Evolutionary conservation across 2,888 invertebrate species (phyloP).

Genomic region (Leptinotarsa peninsularis): DNA sequence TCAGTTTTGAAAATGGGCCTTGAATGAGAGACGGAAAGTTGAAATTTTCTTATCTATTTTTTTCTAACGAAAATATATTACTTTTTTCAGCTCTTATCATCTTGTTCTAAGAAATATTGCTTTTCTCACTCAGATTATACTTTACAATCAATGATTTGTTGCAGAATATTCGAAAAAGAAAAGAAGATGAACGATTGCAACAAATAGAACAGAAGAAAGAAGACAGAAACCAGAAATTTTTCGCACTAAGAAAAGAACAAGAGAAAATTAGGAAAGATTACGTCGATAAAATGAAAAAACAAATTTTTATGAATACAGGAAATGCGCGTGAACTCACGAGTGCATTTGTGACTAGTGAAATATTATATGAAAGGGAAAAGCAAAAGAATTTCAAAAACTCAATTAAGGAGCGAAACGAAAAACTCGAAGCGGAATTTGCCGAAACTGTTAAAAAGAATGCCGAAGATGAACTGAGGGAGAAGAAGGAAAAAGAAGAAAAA

Average conservation of each 20-base stretch:
- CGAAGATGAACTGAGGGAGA: conserved; percentile 52
- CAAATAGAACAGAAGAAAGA: conserved; percentile 50
- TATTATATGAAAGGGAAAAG: conserved; percentile 58
- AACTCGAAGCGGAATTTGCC: conserved; percentile 53
- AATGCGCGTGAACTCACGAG: conserved; percentile 58
- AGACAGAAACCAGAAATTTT: conserved; percentile 48
- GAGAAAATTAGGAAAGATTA: conserved; percentile 54
- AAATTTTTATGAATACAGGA: conserved; percentile 56
- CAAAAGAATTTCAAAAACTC: conserved; percentile 58
- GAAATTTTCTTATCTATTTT: no score
- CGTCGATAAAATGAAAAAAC: conserved; percentile 55
- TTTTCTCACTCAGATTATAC: no score
- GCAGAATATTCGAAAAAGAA: conserved; percentile 54
- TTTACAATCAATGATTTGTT: conserved; percentile 9
- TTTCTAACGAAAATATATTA: no score
- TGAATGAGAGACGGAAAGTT: no score
- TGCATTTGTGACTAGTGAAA: conserved; percentile 59
- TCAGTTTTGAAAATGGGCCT: no score
- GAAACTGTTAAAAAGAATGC: conserved; percentile 53
- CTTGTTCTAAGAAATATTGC: no score
- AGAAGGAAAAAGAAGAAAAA: conserved; percentile 44
- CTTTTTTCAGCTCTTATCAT: no score
- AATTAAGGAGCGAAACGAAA: conserved; percentile 58
- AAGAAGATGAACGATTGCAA: conserved; percentile 50
- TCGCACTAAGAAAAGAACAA: conserved; percentile 50